Base-by-base conservation (phyloP, 2,113 vertebrate genomes). In the Pygoscelis adeliae region DNA sequence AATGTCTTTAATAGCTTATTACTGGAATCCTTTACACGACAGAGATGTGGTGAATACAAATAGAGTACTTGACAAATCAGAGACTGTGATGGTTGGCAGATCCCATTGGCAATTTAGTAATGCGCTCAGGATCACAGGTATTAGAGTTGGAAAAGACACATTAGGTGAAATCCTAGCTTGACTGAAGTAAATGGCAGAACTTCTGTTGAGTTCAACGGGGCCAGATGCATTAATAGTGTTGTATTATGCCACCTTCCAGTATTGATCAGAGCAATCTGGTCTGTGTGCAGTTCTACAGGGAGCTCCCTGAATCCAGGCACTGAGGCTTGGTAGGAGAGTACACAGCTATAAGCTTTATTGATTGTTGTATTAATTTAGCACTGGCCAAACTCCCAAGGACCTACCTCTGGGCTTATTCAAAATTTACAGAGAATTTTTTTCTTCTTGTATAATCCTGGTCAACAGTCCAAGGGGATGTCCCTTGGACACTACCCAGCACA, bases 1-100 rank as follows among this genome's bases (percentile, higher is more conserved):
- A 97, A 93, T 94, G 92, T 91, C 88, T 92, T 97, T 96, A 97
- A 97, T 96, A 94, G 94, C 93, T 97, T 97, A 95, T 98, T 97
- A 97, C 78, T 89, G 82, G 88, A 97, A 97, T 97, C 90, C 90
- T 95, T 95, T 92, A 74, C 72, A 82, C 1, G 5, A 76, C 70
- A 89, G 87, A 96, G 87, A 91, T 4, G 20, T 91, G 80, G 66
- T 94, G 97, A 96, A 97, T 97, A 96, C 95, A 96, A 96, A 96
- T 89, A 95, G 79, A 81, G 78, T 82, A 58, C 74, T 93, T 94
- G 94, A 87, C 76, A 97, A 92, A 93, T 92, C 95, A 95, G 66
- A 87, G 58, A 59, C 65, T 78, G 65, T 77, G 80, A 87, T 92
- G 95, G 79, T 40, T 97, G 96, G 87, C 90, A 95, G 84, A 95